phyloP scores from a whole-genome alignment of 2,113 vertebrate species.

The Zootoca vivipara region DNA sequence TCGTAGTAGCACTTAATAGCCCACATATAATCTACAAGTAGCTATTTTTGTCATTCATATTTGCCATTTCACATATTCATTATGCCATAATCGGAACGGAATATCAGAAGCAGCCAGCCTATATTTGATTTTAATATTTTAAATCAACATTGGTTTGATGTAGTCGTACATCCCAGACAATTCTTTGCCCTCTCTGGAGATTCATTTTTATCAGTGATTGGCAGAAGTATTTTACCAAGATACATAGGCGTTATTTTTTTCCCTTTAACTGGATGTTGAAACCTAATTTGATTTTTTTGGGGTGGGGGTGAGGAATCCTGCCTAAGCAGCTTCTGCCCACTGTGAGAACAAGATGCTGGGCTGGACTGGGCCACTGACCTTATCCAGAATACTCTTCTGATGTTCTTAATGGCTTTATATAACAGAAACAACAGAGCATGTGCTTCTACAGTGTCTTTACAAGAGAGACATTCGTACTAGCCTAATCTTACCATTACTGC shows the following conservation, averaged over 20 bases:
- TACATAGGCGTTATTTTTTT: not conserved
- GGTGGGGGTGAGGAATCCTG: no score
- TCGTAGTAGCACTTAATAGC: not conserved
- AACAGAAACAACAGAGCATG: no score
- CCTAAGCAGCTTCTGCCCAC: not conserved
- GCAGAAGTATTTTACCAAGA: not conserved
- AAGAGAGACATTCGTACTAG: no score
- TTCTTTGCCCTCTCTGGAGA: not conserved
- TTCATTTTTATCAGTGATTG: not conserved
- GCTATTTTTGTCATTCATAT: slow-evolving; percentile 5
- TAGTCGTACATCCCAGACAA: not conserved
- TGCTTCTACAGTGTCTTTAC: no score
- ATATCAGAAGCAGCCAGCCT: not conserved
- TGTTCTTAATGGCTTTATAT: not conserved
- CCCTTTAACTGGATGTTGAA: not conserved
- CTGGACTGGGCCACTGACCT: no score
- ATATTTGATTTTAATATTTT: slow-evolving; percentile 10
- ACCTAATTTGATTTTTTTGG: not conserved
- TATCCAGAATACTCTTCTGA: no score
- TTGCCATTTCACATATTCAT: not conserved
- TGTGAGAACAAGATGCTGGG: no score
- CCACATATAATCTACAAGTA: not conserved
- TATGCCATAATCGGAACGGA: not conserved
- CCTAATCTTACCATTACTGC: no score
- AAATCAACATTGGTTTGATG: slow-evolving; percentile 8